A percentile compares a stretch with the other conserved stretches of the same genome.
Conservation (phyloP, 2,797 vertebrate genomes). For the Liasis olivaceus region DNA sequence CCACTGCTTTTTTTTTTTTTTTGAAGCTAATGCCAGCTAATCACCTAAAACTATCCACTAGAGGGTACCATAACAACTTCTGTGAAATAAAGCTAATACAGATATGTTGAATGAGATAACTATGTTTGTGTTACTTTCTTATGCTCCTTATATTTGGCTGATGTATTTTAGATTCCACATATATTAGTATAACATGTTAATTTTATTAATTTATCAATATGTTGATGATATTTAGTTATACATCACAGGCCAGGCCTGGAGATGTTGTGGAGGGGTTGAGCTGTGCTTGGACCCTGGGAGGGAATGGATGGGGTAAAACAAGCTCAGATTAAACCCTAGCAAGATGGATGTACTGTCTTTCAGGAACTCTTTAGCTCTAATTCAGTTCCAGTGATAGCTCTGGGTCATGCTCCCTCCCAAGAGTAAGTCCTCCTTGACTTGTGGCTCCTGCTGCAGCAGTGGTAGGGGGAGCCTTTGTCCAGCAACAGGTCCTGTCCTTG, state of each 20-base stretch:
- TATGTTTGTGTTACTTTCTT: not conserved
- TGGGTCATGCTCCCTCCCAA: not conserved
- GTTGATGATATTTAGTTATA: not conserved
- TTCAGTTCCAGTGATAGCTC: not conserved
- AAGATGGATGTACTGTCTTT: not conserved
- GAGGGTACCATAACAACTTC: slow-evolving; percentile 2
- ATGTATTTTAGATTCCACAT: not conserved
- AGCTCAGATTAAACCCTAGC: not conserved
- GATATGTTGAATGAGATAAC: not conserved
- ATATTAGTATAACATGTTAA: not conserved
- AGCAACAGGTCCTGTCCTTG: not conserved
- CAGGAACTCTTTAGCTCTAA: not conserved
- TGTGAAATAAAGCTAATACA: not conserved
- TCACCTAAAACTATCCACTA: not conserved
- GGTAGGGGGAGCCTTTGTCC: too few relatives aligned
- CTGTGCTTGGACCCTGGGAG: not conserved
- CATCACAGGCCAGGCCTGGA: not conserved
- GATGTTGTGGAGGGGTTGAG: not conserved
- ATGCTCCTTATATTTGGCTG: not conserved
- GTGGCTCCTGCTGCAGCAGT: not conserved
- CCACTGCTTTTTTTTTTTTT: not conserved
- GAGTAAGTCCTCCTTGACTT: not conserved
- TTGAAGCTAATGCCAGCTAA: not conserved
- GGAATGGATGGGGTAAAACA: not conserved
- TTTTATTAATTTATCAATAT: not conserved